These are phyloP conservation scores for Hylaeus anthracinus DNA, from an alignment of 1,140 invertebrate genomes.

Conservation along the genomic window DNA sequence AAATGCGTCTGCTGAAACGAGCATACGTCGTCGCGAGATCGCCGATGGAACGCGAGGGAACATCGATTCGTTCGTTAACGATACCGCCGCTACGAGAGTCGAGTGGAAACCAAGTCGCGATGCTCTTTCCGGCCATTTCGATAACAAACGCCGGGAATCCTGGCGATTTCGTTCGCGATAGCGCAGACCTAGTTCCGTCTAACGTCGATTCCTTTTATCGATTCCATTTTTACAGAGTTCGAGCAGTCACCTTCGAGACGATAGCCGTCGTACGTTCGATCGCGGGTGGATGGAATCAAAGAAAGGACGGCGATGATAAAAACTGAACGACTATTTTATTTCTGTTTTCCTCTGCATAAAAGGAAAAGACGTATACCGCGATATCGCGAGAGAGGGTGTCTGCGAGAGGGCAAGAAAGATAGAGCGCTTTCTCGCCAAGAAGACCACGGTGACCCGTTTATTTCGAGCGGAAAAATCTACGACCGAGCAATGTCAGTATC, in stretches of 20 bases:
- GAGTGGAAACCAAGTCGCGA: too few relatives aligned
- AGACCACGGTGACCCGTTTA: slow-evolving; percentile 1
- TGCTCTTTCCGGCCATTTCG: too few relatives aligned
- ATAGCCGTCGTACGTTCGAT: slow-evolving; percentile 7
- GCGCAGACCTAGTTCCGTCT: slow-evolving; percentile 52
- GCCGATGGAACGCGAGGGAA: neutral
- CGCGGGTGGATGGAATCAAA: neutral
- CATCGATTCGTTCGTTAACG: slow-evolving; percentile 31
- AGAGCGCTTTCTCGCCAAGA: neutral
- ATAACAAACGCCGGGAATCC: slow-evolving; percentile 40
- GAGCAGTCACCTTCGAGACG: slow-evolving; percentile 28
- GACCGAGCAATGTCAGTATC: neutral
- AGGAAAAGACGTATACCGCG: neutral
- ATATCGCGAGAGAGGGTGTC: too few relatives aligned
- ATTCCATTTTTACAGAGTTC: slow-evolving; percentile 50
- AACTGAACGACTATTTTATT: neutral
- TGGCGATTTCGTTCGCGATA: slow-evolving; percentile 48
- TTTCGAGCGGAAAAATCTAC: neutral
- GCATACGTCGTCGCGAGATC: neutral
- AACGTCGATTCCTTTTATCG: slow-evolving; percentile 53
- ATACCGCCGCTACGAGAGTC: neutral
- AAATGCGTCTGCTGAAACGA: neutral
- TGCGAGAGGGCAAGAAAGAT: too few relatives aligned
- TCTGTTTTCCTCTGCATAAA: neutral
- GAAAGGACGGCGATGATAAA: neutral